phyloP scores from a whole-genome alignment of 2,888 invertebrate species.

The Brachyptera risi region DNA sequence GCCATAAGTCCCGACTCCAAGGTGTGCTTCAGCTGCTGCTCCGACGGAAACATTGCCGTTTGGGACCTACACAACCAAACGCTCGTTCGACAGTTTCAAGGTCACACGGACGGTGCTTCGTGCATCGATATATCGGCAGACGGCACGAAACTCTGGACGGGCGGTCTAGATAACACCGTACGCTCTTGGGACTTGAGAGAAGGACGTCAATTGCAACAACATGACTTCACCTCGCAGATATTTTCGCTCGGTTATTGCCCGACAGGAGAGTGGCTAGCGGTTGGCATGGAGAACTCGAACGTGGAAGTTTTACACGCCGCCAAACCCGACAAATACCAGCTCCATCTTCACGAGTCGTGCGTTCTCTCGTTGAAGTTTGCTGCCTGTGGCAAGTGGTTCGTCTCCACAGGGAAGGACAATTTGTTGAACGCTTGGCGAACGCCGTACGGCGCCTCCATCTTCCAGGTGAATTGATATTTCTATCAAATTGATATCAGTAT shows the following conservation, averaged over 20 bases:
- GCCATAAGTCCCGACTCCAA: slow-evolving; percentile 96
- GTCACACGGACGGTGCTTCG: slow-evolving; percentile 96
- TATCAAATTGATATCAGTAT: not conserved
- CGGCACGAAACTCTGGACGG: slow-evolving; percentile 86
- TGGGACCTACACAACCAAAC: slow-evolving; percentile 93
- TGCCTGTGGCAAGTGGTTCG: slow-evolving; percentile 96
- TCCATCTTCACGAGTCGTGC: slow-evolving; percentile 94
- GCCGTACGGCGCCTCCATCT: slow-evolving; percentile 96
- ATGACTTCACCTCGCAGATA: slow-evolving; percentile 90
- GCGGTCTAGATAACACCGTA: slow-evolving; percentile 95
- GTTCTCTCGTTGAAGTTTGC: slow-evolving; percentile 95
- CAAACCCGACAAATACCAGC: slow-evolving; percentile 92
- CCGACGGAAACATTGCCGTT: slow-evolving; percentile 96
- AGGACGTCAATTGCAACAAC: slow-evolving; percentile 89
- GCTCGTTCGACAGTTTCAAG: slow-evolving; percentile 88
- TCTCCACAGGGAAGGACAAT: slow-evolving; percentile 98
- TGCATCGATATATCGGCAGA: slow-evolving; percentile 96
- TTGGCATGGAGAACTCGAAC: slow-evolving; percentile 97
- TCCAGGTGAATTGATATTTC: slow-evolving; percentile 68
- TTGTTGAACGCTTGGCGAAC: slow-evolving; percentile 96
- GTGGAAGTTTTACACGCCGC: slow-evolving; percentile 86
- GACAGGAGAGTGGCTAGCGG: slow-evolving; percentile 94
- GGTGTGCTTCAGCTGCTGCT: slow-evolving; percentile 97
- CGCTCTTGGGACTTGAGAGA: slow-evolving; percentile 94
- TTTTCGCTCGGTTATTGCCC: slow-evolving; percentile 89